Conservation (phyloP, 2,888 invertebrate species). For the Ennomos fuscantarius region DNA sequence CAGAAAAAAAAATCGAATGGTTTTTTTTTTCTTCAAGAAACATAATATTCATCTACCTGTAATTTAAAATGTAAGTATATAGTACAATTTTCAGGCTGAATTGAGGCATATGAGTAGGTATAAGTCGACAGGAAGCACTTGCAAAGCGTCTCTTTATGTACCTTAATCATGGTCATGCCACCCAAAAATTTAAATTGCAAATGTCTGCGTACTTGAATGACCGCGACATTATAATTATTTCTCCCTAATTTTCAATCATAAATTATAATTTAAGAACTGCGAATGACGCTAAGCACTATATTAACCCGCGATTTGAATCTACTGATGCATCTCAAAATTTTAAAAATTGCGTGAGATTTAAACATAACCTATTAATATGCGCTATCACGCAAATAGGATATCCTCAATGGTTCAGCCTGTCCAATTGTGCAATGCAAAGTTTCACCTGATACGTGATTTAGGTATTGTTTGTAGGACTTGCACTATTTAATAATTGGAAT, state of each 20-base stretch:
- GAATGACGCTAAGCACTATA: conserved; percentile 12
- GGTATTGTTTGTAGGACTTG: conserved; percentile 1
- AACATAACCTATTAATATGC: neutral
- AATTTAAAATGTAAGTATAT: too few species aligned
- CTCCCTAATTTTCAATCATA: neutral
- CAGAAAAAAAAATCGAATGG: too few species aligned
- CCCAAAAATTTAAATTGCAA: too few species aligned
- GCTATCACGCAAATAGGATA: conserved; percentile 22
- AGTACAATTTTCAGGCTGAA: too few species aligned
- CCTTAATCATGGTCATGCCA: too few species aligned
- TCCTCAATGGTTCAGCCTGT: conserved; percentile 19
- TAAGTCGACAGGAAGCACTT: too few species aligned
- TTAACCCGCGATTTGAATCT: conserved; percentile 9
- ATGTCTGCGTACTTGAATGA: too few species aligned
- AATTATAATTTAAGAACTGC: neutral
- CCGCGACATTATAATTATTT: too few species aligned
- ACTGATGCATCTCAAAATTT: conserved; percentile 16
- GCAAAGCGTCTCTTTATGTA: too few species aligned
- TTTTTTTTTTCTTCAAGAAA: too few species aligned
- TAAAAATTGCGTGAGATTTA: conserved; percentile 23
- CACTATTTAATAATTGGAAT: neutral
- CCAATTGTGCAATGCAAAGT: conserved; percentile 15
- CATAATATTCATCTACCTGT: too few species aligned
- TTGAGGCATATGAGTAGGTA: too few species aligned
- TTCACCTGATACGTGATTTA: conserved; percentile 12